Percentiles rank a stretch among this genome's conserved stretches.
phyloP scores from a whole-genome alignment of 2,888 invertebrate species.

The Tiliacea citrago region DNA sequence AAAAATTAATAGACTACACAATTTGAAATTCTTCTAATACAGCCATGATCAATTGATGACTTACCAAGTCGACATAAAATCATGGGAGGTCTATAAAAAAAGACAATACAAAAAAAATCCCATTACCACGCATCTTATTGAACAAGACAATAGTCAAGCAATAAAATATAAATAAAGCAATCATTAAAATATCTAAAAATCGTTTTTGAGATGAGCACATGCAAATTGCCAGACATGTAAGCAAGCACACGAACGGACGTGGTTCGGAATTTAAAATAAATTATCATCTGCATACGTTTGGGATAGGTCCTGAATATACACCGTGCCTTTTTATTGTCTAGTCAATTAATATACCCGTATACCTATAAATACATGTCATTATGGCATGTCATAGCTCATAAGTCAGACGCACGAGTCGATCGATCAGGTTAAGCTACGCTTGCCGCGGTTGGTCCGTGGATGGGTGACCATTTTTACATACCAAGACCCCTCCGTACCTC shows the following conservation, averaged over 20 bases:
- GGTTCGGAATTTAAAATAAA: conserved; percentile 74
- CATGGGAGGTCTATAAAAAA: conserved; percentile 35
- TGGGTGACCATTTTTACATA: too few relatives aligned
- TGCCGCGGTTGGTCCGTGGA: too few relatives aligned
- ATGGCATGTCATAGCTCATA: too few relatives aligned
- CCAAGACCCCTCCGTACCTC: too few relatives aligned
- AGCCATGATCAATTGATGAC: background rate
- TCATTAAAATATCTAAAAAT: conserved; percentile 67
- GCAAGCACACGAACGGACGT: conserved; percentile 74
- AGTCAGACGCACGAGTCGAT: too few relatives aligned
- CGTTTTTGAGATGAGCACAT: conserved; percentile 69
- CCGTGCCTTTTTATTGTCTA: background rate
- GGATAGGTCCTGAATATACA: conserved; percentile 3
- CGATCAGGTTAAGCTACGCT: too few relatives aligned
- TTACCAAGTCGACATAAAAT: background rate
- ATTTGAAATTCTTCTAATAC: background rate
- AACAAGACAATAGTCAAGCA: conserved; percentile 67
- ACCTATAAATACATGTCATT: too few relatives aligned
- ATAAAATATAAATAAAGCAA: conserved; percentile 70
- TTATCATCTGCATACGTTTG: conserved; percentile 53
- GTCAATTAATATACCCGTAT: too few relatives aligned
- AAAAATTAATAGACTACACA: too few relatives aligned
- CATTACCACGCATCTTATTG: conserved; percentile 27
- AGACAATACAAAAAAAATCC: conserved; percentile 4
- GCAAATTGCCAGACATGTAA: conserved; percentile 73